Evolutionary conservation across 2,888 invertebrate species (phyloP), one percentile per base, ranked within the genome.

Genomic region (Eupithecia subfuscata): DNA sequence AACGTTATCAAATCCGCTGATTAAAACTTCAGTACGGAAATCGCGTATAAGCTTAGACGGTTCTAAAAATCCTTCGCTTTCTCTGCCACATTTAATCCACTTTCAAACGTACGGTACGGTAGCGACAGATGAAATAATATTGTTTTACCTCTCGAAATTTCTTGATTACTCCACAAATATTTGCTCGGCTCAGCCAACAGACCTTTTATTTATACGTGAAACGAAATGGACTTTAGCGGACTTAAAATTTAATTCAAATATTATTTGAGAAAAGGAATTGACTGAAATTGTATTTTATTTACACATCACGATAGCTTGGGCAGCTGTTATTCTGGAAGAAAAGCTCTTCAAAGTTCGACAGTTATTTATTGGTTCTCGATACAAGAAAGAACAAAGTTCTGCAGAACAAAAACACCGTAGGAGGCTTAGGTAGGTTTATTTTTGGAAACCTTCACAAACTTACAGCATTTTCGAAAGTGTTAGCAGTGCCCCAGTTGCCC

Each of bases 151-250:
- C 79, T 80, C 79, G 74, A 75, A 76, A 75, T 73, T 68, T 75
- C 63, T 77, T 75, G 78, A 81, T 79, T 77, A 74, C 78, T 79
- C 70, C 71, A 68, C 77, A 78, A 81, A 81, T 77, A 81, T 78
- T 77, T 77, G 56, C 25, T 45, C 71, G 68, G 69, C 63, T 30
- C 56, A 70, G 74, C 56, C 43, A 71, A 48, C 75, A 65, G 70
- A 70, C 70, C 71, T 69, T 77, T 72, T 71, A 74, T 76, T 74
- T 77, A 67, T 74, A 70, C 69, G 69, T 40, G 22, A 72, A 77
- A 77, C 70, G 74, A 77, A 77, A 77, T 74, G 70, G 77, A 67
- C 71, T 74, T 69, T 67, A 56, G 68, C 43, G 30, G 68, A 76
- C 64, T 69, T 69, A 73, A 56, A 76, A 68, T 73, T 48, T 68